Conservation (phyloP, 2,888 invertebrate species). For the Gibbula magus region DNA sequence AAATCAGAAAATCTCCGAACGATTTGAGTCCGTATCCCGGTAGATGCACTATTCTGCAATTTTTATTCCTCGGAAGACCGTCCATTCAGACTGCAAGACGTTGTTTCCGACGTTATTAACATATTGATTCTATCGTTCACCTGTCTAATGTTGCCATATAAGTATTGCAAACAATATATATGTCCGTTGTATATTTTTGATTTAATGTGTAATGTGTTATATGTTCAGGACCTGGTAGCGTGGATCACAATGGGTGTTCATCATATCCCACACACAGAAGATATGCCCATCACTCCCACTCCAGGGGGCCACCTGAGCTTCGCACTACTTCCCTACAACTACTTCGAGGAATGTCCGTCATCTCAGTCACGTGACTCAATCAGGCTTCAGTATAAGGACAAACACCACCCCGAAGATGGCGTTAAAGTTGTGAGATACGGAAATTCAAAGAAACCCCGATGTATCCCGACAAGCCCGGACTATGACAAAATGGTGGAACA, state of each 20-base stretch:
- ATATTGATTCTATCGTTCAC: no score
- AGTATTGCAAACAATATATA: no score
- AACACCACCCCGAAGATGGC: slow-evolving; percentile 1
- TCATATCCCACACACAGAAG: slow-evolving; percentile 59
- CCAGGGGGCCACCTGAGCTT: slow-evolving; percentile 47
- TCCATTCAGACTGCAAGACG: no score
- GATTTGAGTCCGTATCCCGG: no score
- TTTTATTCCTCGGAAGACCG: no score
- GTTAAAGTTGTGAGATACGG: not conserved
- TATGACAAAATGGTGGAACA: slow-evolving; percentile 9
- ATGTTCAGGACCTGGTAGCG: slow-evolving; percentile 53
- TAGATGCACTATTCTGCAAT: no score
- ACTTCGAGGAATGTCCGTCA: slow-evolving; percentile 56
- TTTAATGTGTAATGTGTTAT: no score
- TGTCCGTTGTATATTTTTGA: no score
- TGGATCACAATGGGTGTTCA: slow-evolving; percentile 55
- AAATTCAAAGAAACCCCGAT: not conserved
- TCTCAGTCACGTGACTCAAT: slow-evolving; percentile 46
- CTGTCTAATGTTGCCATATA: no score
- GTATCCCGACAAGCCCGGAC: not conserved
- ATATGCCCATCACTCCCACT: slow-evolving; percentile 53
- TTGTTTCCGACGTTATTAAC: no score
- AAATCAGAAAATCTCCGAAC: no score
- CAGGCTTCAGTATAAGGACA: slow-evolving; percentile 1
- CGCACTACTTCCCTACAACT: slow-evolving; percentile 55